phyloP scores from a whole-genome alignment of 2,113 vertebrate genomes.

The Microcebus griseorufus region DNA sequence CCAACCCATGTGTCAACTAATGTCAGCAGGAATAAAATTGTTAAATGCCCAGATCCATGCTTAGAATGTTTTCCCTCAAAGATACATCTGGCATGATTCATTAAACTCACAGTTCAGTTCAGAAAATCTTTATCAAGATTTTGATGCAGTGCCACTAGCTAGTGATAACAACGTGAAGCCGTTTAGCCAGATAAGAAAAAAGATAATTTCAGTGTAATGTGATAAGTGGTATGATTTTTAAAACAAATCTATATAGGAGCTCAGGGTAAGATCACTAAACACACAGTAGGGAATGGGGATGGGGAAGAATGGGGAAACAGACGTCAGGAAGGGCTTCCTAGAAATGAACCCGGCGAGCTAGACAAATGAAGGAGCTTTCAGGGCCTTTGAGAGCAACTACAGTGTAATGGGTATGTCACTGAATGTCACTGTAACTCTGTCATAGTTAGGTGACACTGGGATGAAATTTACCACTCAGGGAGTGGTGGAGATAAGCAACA shows the following conservation, averaged over 20 bases:
- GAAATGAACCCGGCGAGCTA: background rate
- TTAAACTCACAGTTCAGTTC: background rate
- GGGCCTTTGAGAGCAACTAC: background rate
- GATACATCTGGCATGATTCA: background rate
- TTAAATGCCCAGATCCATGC: background rate
- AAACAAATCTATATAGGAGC: background rate
- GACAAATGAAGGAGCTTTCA: background rate
- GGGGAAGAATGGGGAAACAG: background rate
- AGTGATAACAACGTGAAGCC: background rate
- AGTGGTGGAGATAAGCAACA: background rate
- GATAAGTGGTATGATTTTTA: background rate
- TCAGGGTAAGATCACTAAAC: background rate
- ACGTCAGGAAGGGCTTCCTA: background rate
- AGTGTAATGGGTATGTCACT: background rate
- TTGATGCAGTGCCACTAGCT: background rate
- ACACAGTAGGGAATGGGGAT: background rate
- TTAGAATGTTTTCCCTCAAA: background rate
- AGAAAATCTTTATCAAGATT: slow-evolving; percentile 29
- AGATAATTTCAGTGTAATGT: background rate
- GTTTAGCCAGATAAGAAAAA: background rate
- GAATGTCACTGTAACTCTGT: too few species aligned
- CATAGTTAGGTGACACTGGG: background rate
- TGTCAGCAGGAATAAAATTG: background rate
- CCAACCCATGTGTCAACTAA: background rate
- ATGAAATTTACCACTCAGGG: background rate